Percentiles rank a stretch among this genome's conserved stretches.
Conservation (phyloP, 2,888 invertebrate species). For the Ypsolopha sequella region DNA sequence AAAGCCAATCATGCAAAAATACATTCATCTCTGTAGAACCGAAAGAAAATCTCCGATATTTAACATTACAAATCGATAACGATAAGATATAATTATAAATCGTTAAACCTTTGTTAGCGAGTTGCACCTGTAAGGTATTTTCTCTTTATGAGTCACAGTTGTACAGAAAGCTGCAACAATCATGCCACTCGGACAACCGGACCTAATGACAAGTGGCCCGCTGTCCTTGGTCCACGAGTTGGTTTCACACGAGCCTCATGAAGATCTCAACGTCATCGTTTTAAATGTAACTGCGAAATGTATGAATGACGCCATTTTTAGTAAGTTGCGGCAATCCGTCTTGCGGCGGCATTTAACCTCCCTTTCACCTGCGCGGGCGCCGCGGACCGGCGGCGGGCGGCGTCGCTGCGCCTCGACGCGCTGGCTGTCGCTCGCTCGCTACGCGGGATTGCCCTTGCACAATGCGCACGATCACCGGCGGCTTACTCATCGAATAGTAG, state of each 20-base stretch:
- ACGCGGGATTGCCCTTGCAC: slow-evolving; percentile 12
- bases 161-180: too few species aligned
- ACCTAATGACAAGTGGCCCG: slow-evolving; percentile 11
- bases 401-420: slow-evolving; percentile 28
- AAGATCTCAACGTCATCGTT: slow-evolving; percentile 29
- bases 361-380: slow-evolving; percentile 51
- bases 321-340: slow-evolving; percentile 60
- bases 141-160: too few species aligned
- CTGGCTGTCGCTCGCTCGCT: slow-evolving; percentile 28
- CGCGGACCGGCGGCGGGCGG: slow-evolving; percentile 18
- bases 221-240: slow-evolving; percentile 18
- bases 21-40: too few species aligned
- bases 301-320: slow-evolving; percentile 66
- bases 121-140: too few species aligned
- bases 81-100: too few species aligned
- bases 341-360: slow-evolving; percentile 51
- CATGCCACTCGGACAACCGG: too few species aligned
- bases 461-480: slow-evolving; percentile 1
- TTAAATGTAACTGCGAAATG: slow-evolving; percentile 49
- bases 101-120: too few species aligned
- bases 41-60: too few species aligned
- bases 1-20: too few species aligned
- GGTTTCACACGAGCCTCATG: slow-evolving; percentile 21
- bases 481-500: slow-evolving; percentile 2
- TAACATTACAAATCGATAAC: too few species aligned